Base-by-base conservation (phyloP, 2,797 vertebrate species). In the Paratrypauchen microcephalus region DNA sequence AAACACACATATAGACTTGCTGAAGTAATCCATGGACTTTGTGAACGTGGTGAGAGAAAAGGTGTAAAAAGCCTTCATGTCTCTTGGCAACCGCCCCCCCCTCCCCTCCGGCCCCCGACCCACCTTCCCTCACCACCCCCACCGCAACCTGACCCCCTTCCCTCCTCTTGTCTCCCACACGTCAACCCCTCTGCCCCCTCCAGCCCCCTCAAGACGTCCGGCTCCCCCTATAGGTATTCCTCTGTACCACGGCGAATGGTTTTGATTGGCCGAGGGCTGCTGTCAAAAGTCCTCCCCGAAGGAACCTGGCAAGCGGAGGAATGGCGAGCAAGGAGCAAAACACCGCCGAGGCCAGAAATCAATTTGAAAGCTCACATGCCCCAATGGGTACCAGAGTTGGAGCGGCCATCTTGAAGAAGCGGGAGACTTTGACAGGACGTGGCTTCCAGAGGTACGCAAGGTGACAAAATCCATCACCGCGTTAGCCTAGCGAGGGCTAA, bases 391-490 rank as follows among this genome's bases (percentile, higher is more conserved):
- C 95, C 95, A 95, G 91, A 96, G 95, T 94, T 94, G 95, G 95
- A 96, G 93, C 91, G 93, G 95, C 96, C 94, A 95, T 89, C 86
- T 94, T 94, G 95, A 96, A 93, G 94, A 95, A 96, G 95, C 95
- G 93, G n/a, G 30, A 6, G 89, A 94, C 95, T 94, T 94, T 96
- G 95, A 96, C 95, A 95, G 94, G 94, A 94, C 96, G 95, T 95
- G 96, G 96, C 95, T 96, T 96, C 92, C 91, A 90, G 96, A 97
- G 95, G 96, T 95, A 95, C 41, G 96, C 95, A 95, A 96, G 96
- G 97, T 98, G 97, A 98, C 96, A 96, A 95, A 98, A 94, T 96
- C 96, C 91, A 98, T 99, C 96, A 97, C 88, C 93, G 94, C 69
- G 71, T 78, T 83, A 78, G 58, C 58, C 94, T 94, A 95, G 84